Evolutionary conservation across 1,140 invertebrate species (phyloP).

Genomic region (Carcinoscorpius rotundicauda): DNA sequence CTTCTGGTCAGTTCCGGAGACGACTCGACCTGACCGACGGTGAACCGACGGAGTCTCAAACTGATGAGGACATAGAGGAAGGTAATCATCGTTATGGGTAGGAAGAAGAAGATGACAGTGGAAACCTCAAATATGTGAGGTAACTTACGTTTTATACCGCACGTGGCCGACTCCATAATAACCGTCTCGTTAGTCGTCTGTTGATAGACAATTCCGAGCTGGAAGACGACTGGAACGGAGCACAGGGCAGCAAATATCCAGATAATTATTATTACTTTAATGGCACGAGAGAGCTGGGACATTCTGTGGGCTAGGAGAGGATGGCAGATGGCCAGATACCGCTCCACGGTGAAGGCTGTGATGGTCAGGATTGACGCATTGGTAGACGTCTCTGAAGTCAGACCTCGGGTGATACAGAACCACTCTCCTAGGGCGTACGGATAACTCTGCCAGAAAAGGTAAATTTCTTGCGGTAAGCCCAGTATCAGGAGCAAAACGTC

Average conservation of each 20-base stretch:
- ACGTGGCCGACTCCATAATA: not conserved
- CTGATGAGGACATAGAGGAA: constrained; percentile 69
- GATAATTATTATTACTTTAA: constrained; percentile 36
- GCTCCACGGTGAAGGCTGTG: constrained; percentile 82
- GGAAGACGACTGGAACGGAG: constrained; percentile 42
- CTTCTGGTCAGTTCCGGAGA: not conserved
- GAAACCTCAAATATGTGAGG: constrained; percentile 63
- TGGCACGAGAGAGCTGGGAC: constrained; percentile 49
- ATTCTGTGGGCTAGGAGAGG: constrained; percentile 76
- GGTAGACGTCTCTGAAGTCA: constrained; percentile 75
- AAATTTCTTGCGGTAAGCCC: constrained; percentile 34
- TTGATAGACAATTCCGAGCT: constrained; percentile 27
- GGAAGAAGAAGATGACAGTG: constrained; percentile 66
- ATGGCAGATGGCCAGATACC: constrained; percentile 87
- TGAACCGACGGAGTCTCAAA: constrained; percentile 52
- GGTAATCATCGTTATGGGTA: constrained; percentile 71
- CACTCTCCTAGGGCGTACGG: constrained; percentile 73
- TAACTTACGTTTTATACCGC: constrained; percentile 23
- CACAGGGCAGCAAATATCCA: constrained; percentile 29
- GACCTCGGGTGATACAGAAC: constrained; percentile 69
- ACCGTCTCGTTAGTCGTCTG: not conserved
- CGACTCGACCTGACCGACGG: constrained; percentile 25
- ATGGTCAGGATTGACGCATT: constrained; percentile 87
- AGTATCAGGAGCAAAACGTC: constrained; percentile 42
- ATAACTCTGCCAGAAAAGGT: constrained; percentile 43